Evolutionary conservation across 2,797 vertebrate species (phyloP).

Genomic region (Characodon lateralis): DNA sequence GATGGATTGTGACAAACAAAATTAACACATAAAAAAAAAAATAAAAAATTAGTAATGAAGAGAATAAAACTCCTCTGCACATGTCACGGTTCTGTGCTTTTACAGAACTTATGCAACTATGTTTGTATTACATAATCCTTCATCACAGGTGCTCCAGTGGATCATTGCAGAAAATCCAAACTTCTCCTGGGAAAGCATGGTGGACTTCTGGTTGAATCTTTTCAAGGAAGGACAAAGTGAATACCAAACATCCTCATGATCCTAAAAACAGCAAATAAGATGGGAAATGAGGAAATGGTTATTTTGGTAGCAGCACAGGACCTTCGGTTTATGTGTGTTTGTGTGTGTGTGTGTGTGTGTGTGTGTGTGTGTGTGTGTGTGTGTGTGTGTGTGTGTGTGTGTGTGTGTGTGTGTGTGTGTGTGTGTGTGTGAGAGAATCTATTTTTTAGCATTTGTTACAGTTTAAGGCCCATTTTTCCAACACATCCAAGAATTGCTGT

Average conservation of each 20-base stretch:
- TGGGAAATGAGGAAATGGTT: conserved; percentile 55
- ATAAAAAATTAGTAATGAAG: conserved; percentile 6
- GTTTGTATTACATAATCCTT: conserved; percentile 5
- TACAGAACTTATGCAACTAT: conserved; percentile 9
- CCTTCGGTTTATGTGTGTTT: conserved; percentile 55
- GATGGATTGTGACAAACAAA: not conserved
- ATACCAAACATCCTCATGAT: conserved; percentile 61
- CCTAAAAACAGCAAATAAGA: conserved; percentile 59
- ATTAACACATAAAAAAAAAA: too few species aligned
- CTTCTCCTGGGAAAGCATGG: conserved; percentile 31
- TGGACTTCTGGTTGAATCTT: conserved; percentile 26
- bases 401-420: too few species aligned
- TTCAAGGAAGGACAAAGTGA: conserved; percentile 31
- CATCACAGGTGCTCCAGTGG: conserved; percentile 13
- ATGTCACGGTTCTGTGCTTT: not conserved
- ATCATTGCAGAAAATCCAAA: conserved; percentile 35
- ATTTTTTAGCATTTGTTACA: too few species aligned
- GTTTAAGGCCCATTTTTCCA: too few species aligned
- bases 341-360: conserved; percentile 30
- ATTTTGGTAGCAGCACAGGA: conserved; percentile 56
- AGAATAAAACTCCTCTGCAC: not conserved
- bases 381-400: too few species aligned
- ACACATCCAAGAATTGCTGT: too few species aligned
- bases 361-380: too few species aligned
- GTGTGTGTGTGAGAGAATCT: too few species aligned